Evolutionary conservation across 2,113 vertebrate species (phyloP).

Genomic region (Marmota monax): DNA sequence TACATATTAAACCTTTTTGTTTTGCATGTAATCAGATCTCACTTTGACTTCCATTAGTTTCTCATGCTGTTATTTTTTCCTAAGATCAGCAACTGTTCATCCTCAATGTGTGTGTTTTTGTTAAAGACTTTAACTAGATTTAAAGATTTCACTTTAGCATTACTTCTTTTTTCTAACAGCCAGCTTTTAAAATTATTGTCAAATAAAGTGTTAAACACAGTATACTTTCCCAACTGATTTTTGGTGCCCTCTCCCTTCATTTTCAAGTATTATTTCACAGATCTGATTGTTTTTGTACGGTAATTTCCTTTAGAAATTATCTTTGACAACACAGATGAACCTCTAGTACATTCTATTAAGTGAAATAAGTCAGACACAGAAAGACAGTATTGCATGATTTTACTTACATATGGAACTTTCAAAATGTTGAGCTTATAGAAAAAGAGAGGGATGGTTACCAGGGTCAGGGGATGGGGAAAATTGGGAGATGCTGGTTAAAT

Average conservation of each 20-base stretch:
- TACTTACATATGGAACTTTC: not conserved
- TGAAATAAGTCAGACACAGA: not conserved
- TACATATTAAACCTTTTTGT: not conserved
- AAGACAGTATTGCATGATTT: not conserved
- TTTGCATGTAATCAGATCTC: not conserved
- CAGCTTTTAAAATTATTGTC: too few relatives aligned
- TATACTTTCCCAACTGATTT: not conserved
- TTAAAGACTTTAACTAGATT: not conserved
- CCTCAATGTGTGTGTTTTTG: too few relatives aligned
- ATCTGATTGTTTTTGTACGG: not conserved
- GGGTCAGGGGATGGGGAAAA: not conserved
- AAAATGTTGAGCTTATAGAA: not conserved
- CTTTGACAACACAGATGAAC: not conserved
- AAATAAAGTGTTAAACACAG: not conserved
- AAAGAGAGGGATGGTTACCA: not conserved
- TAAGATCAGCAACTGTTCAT: not conserved
- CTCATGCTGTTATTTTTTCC: not conserved
- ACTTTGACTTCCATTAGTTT: conserved; percentile 7
- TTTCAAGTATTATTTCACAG: not conserved
- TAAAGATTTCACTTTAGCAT: not conserved
- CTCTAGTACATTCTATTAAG: not conserved
- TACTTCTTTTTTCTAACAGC: not conserved
- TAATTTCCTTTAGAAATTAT: not conserved
- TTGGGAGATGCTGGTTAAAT: not conserved
- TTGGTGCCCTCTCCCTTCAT: not conserved